Evolutionary conservation across 2,113 vertebrate species (phyloP).

Genomic region (Vireo altiloquus): DNA sequence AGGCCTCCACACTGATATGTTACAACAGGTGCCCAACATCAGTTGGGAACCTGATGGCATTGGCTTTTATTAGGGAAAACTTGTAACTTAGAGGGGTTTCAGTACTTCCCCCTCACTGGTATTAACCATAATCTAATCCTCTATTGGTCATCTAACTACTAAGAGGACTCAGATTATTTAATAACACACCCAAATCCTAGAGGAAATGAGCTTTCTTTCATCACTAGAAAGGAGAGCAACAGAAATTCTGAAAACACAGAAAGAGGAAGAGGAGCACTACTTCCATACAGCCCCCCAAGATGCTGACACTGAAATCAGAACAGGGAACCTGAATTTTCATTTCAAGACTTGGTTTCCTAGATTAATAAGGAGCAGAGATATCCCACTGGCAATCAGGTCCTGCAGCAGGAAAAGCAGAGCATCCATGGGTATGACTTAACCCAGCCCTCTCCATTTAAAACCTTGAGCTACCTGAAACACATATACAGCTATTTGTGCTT

Average conservation of each 20-base stretch:
- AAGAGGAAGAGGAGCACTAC: not conserved
- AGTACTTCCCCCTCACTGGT: not conserved
- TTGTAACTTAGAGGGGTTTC: not conserved
- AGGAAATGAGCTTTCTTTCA: not conserved
- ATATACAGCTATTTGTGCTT: not conserved
- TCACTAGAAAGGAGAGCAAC: not conserved
- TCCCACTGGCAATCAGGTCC: not conserved
- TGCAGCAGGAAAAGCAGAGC: not conserved
- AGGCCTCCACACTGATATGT: fast-evolving
- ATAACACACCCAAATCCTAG: not conserved
- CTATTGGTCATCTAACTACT: not conserved
- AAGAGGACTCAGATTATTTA: not conserved
- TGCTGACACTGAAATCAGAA: not conserved
- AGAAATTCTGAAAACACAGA: not conserved
- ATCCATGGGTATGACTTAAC: not conserved
- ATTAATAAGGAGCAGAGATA: not conserved
- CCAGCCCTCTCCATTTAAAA: not conserved
- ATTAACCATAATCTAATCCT: not conserved
- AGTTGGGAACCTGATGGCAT: not conserved
- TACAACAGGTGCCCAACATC: fast-evolving
- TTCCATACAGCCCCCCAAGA: not conserved
- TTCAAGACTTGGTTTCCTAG: not conserved
- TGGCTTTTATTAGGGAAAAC: not conserved
- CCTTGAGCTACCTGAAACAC: not conserved
- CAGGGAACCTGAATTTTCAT: not conserved